Evolutionary conservation across 2,888 invertebrate species (phyloP).

Genomic region (Antheraea assamensis): DNA sequence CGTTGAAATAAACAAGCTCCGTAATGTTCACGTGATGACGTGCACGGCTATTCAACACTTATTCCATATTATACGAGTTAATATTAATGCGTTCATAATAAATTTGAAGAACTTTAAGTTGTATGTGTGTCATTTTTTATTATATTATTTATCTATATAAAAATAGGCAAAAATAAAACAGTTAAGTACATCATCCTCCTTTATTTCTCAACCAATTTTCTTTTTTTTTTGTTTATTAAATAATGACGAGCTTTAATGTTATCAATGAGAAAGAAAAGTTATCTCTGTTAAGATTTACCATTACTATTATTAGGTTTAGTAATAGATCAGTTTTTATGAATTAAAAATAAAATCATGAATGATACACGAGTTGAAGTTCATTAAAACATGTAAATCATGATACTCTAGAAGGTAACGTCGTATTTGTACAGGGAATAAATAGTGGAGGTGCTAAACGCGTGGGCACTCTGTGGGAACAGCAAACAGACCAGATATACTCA

Average conservation of each 20-base stretch:
- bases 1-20: conserved; percentile 30
- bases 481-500: conserved; percentile 53
- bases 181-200: no score
- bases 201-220: no score
- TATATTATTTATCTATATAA: no score
- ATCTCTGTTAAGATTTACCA: no score
- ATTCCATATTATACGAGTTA: conserved; percentile 2
- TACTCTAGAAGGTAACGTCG: conserved; percentile 36
- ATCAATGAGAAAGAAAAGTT: no score
- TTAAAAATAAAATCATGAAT: conserved; percentile 27
- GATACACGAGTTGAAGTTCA: conserved; percentile 24
- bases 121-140: no score
- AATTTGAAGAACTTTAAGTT: neutral
- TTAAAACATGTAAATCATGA: conserved; percentile 22
- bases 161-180: no score
- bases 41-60: conserved; percentile 22
- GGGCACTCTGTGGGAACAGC: conserved; percentile 68
- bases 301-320: neutral
- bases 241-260: no score
- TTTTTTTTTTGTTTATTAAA: no score
- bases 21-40: conserved; percentile 28
- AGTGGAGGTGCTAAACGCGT: conserved; percentile 63
- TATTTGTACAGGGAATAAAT: conserved; percentile 31
- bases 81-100: neutral
- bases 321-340: neutral